Percentiles rank a stretch among this genome's conserved stretches.
Conservation (phyloP, 2,888 invertebrate genomes). For the Entomobrya multifasciata region DNA sequence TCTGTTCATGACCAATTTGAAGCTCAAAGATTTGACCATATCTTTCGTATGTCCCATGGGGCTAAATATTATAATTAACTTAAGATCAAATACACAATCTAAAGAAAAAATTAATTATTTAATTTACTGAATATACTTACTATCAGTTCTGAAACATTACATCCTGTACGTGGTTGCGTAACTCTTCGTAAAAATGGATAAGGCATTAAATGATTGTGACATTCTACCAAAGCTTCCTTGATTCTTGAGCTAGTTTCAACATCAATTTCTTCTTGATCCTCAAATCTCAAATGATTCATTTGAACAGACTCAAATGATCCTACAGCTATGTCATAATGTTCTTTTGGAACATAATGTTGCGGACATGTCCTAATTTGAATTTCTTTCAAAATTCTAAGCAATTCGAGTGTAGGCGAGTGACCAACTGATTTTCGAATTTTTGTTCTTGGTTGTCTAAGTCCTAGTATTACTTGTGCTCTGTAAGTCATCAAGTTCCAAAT, state of each 20-base stretch:
- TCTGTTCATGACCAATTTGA: background rate
- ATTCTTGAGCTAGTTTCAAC: slow-evolving; percentile 52
- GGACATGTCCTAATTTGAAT: slow-evolving; percentile 71
- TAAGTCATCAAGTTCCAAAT: slow-evolving; percentile 70
- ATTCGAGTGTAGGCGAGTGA: slow-evolving; percentile 49
- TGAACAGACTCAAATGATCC: slow-evolving; percentile 57
- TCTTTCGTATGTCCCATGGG: slow-evolving; percentile 37
- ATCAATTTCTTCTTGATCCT: slow-evolving; percentile 60
- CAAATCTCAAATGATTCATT: slow-evolving; percentile 48
- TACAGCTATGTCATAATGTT: slow-evolving; percentile 64
- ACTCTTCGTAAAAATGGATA: slow-evolving; percentile 65
- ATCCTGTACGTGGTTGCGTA: too few relatives aligned
- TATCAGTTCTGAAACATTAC: too few relatives aligned
- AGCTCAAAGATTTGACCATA: slow-evolving; percentile 53
- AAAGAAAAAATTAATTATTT: too few relatives aligned
- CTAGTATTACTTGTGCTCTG: slow-evolving; percentile 61
- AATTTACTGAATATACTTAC: too few relatives aligned
- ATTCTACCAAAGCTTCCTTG: slow-evolving; percentile 55
- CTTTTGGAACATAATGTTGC: slow-evolving; percentile 68
- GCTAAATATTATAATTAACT: too few relatives aligned
- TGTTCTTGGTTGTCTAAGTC: too few relatives aligned
- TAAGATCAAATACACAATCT: too few relatives aligned
- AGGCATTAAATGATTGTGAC: slow-evolving; percentile 28
- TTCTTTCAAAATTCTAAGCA: slow-evolving; percentile 60
- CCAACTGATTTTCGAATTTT: background rate